Evolutionary conservation across 2,888 invertebrate genomes (phyloP).

Genomic region (Catocala nupta): DNA sequence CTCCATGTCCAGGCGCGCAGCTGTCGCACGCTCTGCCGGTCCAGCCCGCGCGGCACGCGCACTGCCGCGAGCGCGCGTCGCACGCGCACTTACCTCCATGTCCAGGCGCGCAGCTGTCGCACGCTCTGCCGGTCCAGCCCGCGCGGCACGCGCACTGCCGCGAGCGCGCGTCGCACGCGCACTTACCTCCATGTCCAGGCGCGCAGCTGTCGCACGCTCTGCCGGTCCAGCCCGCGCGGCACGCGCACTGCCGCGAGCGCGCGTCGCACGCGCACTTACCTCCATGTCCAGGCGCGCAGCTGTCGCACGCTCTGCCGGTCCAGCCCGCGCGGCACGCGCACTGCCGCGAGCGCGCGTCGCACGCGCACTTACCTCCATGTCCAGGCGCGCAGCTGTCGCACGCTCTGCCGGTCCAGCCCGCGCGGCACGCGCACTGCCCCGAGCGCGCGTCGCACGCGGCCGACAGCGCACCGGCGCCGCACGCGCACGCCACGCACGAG

Average conservation of each 20-base stretch:
- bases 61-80: too few species aligned
- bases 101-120: conserved; percentile 2
- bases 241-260: conserved; percentile 91
- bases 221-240: conserved; percentile 90
- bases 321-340: conserved; percentile 92
- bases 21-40: too few species aligned
- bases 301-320: conserved; percentile 67
- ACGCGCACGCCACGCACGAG: conserved; percentile 92
- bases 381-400: conserved; percentile 5
- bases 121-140: conserved; percentile 86
- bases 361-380: conserved; percentile 72
- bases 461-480: conserved; percentile 91
- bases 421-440: conserved; percentile 92
- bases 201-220: conserved; percentile 15
- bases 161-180: conserved; percentile 89
- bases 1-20: too few species aligned
- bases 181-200: conserved; percentile 12
- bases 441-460: conserved; percentile 90
- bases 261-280: conserved; percentile 88
- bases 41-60: too few species aligned
- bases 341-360: conserved; percentile 91
- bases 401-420: conserved; percentile 87
- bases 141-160: conserved; percentile 93
- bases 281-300: conserved; percentile 8
- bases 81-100: conserved; percentile 15